These are phyloP conservation scores for Napeogenes inachia DNA, from an alignment of 2,888 invertebrate species.

Conservation along the genomic window DNA sequence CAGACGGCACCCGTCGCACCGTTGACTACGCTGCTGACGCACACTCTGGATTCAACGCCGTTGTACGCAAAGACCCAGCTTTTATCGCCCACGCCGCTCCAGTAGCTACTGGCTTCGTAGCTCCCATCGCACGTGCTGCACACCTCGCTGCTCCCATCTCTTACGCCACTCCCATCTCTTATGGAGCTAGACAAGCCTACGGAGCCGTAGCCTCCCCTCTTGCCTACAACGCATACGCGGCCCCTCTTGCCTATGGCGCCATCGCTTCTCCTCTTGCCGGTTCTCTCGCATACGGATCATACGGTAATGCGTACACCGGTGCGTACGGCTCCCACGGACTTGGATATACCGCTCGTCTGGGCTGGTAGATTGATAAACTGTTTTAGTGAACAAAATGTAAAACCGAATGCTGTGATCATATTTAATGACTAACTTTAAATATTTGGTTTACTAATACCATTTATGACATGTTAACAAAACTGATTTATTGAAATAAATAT, in stretches of 20 bases:
- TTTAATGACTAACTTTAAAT: too few relatives aligned
- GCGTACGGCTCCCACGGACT: slow-evolving; percentile 21
- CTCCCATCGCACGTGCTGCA: slow-evolving; percentile 33
- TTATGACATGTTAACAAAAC: too few relatives aligned
- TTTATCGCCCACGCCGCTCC: slow-evolving; percentile 37
- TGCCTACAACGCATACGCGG: slow-evolving; percentile 29
- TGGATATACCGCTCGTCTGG: not conserved
- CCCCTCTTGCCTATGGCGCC: too few relatives aligned
- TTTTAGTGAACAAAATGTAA: too few relatives aligned
- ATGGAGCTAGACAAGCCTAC: slow-evolving; percentile 19
- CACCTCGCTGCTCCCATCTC: slow-evolving; percentile 18
- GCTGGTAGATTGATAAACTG: too few relatives aligned
- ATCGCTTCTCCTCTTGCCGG: too few relatives aligned
- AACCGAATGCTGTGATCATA: too few relatives aligned
- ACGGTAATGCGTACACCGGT: too few relatives aligned
- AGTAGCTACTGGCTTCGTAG: slow-evolving; percentile 18
- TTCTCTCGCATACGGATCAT: too few relatives aligned
- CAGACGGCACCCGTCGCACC: slow-evolving; percentile 71
- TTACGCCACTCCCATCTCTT: slow-evolving; percentile 2
- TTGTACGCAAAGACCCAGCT: slow-evolving; percentile 68
- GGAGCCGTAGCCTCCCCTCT: slow-evolving; percentile 27
- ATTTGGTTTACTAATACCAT: too few relatives aligned
- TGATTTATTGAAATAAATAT: too few relatives aligned
- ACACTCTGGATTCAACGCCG: slow-evolving; percentile 72
- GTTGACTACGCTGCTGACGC: slow-evolving; percentile 75